Evolutionary conservation across 2,113 vertebrate genomes (phyloP), one percentile per base, ranked within the genome.

Genomic region (Eupsittula cactorum): DNA sequence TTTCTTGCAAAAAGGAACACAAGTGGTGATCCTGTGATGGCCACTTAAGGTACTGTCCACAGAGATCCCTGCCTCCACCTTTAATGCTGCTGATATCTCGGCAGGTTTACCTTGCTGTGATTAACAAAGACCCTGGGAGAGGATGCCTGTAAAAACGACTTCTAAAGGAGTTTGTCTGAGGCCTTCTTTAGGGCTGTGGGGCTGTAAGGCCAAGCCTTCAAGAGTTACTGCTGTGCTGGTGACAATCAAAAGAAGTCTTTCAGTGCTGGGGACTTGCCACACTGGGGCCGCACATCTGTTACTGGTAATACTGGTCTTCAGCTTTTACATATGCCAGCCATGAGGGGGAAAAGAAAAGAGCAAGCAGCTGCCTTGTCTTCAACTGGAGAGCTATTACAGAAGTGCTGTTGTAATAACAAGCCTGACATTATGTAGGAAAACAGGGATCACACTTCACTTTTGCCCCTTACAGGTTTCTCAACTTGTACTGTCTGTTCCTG

Each of bases 261-360:
- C 13, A 5, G 15, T 76, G 21, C 31, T 9, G 4, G 9, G 14
- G 33, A 47, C 13, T 77, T 62, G 16, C 23, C 2, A 0, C 2
- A 2, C 16, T 57, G 59, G 27, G 33, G 41, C 41, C 6, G 23
- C 53, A 42, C 23, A 37, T 67, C 74, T 83, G 19, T 83, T 39
- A 33, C 13, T 35, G 63, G 68, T 29, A 7, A 53, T 20, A 15
- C 55, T 60, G 41, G 14, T 33, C 23, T 39, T 70, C 21, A 41
- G 13, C 16, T 90, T 85, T 65, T 75, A 16, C 10, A 6, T 33
- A 18, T n/a, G 59, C 42, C 41, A 76, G 37, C 53, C 3, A 1
- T 14, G 33, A 83, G 14, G 41, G 42, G 16, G 53, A 44, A 29
- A 16, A 78, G 31, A 69, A 29, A 16, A 78, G 31, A 69, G 41